These are phyloP conservation scores for Hemiprocne comata DNA, from an alignment of 2,113 vertebrate genomes.

Conservation along the genomic window DNA sequence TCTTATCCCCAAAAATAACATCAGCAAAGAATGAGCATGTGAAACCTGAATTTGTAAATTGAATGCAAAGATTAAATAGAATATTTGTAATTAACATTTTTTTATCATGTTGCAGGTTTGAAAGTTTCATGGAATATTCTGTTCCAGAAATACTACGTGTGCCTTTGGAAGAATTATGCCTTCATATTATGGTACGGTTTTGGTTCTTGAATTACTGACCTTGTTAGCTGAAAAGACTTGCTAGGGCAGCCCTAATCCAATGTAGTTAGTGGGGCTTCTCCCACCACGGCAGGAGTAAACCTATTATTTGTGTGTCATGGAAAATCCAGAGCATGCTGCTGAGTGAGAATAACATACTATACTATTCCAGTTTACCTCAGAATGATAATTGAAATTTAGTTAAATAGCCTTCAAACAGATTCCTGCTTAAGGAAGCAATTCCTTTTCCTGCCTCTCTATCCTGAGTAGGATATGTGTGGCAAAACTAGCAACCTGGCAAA, in stretches of 20 bases:
- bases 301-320: background rate
- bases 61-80: background rate
- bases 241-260: background rate
- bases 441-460: rapidly evolving
- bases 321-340: background rate
- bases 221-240: background rate
- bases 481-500: background rate
- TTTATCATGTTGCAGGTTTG: constrained; percentile 80
- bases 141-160: constrained; percentile 95
- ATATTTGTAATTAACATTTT: background rate
- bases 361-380: background rate
- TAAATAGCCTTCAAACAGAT: background rate
- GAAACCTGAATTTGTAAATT: background rate
- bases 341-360: background rate
- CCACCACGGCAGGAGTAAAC: background rate
- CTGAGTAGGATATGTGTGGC: background rate
- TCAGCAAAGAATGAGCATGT: background rate
- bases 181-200: constrained; percentile 93
- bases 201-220: background rate
- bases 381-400: background rate
- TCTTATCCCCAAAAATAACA: background rate
- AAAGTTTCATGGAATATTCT: constrained; percentile 93
- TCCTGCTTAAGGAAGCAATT: background rate
- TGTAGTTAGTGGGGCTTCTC: background rate
- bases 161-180: constrained; percentile 95